phyloP scores from a whole-genome alignment of 2,113 vertebrate genomes.

The Oryzias curvinotus region DNA sequence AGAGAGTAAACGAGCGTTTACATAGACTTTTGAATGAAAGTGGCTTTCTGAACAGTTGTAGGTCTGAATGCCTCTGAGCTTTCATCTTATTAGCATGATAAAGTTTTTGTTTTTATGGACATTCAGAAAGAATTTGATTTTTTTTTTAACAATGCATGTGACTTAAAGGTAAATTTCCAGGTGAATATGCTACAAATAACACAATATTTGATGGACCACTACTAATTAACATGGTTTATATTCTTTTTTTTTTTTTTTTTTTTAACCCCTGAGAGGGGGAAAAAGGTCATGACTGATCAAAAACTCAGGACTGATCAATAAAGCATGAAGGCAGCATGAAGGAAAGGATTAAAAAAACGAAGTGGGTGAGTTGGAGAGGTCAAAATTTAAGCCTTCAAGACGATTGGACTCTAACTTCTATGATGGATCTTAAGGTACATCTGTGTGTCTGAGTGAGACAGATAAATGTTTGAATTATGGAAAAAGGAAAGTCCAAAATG shows the following conservation, averaged over 20 bases:
- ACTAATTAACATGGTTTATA: slow-evolving; percentile 46
- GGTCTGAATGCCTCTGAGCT: no score
- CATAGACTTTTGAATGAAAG: no score
- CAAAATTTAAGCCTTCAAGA: slow-evolving; percentile 22
- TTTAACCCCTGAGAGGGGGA: slow-evolving; percentile 11
- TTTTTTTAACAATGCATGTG: no score
- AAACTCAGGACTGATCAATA: slow-evolving; percentile 60
- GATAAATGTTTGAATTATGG: background rate
- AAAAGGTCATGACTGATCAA: slow-evolving; percentile 42
- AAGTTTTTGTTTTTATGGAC: no score
- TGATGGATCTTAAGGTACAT: slow-evolving; percentile 20
- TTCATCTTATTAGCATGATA: no score
- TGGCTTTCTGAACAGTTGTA: no score
- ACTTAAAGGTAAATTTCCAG: no score
- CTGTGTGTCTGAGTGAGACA: background rate
- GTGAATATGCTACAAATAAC: background rate
- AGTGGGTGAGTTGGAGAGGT: slow-evolving; percentile 23
- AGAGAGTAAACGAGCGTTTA: no score
- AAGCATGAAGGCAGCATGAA: slow-evolving; percentile 34
- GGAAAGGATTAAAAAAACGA: slow-evolving; percentile 17
- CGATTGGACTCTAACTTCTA: slow-evolving; percentile 25
- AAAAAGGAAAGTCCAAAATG: no score
- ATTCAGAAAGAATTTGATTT: no score
- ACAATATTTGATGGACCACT: slow-evolving; percentile 9
- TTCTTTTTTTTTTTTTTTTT: background rate